A percentile compares a stretch with the other conserved stretches of the same genome.
Conservation (phyloP, 2,113 vertebrate species). For the Candoia aspera region DNA sequence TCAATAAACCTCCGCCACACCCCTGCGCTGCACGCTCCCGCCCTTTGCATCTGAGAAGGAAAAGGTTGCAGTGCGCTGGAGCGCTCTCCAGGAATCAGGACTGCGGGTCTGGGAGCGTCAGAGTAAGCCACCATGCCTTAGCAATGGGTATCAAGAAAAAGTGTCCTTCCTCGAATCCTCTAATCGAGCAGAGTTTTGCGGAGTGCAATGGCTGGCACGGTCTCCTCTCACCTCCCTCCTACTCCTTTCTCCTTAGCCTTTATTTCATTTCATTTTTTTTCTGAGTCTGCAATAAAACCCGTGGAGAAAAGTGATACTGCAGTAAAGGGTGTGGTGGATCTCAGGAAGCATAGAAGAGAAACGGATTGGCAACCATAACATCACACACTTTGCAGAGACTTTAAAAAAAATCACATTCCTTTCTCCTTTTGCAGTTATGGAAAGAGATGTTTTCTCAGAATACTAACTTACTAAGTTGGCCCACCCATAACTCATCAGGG, state of each 20-base stretch:
- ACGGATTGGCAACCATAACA: neutral
- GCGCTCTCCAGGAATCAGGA: neutral
- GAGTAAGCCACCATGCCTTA: neutral
- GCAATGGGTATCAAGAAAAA: neutral
- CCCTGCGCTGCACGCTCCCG: neutral
- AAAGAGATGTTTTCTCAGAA: constrained; percentile 1
- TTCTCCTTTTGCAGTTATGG: neutral
- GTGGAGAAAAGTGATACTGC: neutral
- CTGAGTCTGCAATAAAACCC: constrained; percentile 2
- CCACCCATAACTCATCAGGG: neutral
- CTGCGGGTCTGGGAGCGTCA: neutral
- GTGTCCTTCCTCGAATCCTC: neutral
- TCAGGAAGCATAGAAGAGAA: neutral
- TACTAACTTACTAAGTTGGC: neutral
- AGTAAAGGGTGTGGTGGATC: constrained; percentile 13
- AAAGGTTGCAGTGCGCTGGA: neutral
- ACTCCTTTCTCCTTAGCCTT: neutral
- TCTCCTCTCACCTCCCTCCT: neutral
- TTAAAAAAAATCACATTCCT: neutral
- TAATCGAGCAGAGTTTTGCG: neutral
- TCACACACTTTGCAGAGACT: neutral
- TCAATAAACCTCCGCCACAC: neutral
- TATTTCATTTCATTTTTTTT: constrained; percentile 38
- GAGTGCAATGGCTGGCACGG: neutral
- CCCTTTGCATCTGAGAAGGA: neutral